Evolutionary conservation across 2,888 invertebrate genomes (phyloP).

Genomic region (Nipponacmea schrenckii): DNA sequence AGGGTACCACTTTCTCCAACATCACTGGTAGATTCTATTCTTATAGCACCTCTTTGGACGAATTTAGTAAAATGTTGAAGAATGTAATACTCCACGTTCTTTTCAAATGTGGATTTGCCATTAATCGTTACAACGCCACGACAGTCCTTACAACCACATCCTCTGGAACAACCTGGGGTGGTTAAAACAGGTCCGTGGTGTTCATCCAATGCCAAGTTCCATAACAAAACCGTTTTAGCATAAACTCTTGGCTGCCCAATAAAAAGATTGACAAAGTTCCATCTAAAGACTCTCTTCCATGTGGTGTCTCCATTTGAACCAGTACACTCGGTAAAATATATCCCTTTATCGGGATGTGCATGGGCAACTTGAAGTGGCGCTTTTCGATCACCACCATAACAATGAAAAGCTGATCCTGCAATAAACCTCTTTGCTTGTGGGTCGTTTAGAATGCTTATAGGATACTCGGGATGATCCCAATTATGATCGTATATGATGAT

Average conservation of each 20-base stretch:
- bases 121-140: neutral
- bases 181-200: neutral
- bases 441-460: neutral
- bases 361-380: neutral
- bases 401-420: neutral
- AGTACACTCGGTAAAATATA: neutral
- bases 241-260: neutral
- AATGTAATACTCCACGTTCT: neutral
- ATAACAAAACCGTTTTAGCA: neutral
- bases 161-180: neutral
- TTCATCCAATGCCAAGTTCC: neutral
- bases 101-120: neutral
- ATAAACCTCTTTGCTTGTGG: neutral
- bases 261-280: constrained; percentile 2
- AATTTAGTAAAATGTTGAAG: neutral
- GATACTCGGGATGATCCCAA: constrained; percentile 4
- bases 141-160: neutral
- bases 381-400: neutral
- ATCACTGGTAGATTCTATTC: neutral
- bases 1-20: neutral
- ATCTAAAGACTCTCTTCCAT: neutral
- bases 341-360: neutral
- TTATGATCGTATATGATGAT: neutral
- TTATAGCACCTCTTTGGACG: neutral
- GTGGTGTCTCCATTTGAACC: neutral